Evolutionary conservation across 30 jellyfish, hydroid and myxozoan genomes (phyloP).

Genomic region (Chironex yamaguchii): DNA sequence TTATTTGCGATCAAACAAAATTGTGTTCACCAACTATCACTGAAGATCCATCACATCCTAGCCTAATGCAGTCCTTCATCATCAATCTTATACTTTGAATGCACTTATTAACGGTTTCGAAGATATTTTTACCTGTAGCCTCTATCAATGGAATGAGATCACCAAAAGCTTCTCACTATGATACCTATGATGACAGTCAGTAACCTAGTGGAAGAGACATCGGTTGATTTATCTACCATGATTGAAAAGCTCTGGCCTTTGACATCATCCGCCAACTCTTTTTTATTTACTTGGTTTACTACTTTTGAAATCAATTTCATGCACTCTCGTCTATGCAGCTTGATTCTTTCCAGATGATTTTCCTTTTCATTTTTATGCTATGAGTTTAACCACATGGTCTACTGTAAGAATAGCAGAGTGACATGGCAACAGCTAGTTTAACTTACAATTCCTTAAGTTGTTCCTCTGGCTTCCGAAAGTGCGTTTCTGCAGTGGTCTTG

Average conservation of each 20-base stretch:
- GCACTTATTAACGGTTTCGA: conserved; percentile 23
- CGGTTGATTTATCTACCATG: conserved; percentile 62
- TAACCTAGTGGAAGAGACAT: conserved; percentile 41
- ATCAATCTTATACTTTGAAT: conserved; percentile 9
- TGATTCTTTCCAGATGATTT: conserved; percentile 11
- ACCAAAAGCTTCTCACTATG: conserved; percentile 45
- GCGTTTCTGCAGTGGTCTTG: neutral
- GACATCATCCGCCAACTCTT: conserved; percentile 50
- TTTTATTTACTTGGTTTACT: conserved; percentile 41
- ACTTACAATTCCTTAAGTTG: neutral
- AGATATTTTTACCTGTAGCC: conserved; percentile 58
- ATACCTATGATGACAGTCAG: conserved; percentile 49
- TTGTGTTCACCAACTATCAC: conserved; percentile 76
- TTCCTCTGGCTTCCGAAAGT: neutral
- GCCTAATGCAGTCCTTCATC: conserved; percentile 53
- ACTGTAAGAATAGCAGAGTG: neutral
- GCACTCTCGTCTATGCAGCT: conserved; percentile 66
- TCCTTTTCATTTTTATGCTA: neutral
- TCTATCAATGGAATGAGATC: conserved; percentile 55
- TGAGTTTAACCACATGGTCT: neutral
- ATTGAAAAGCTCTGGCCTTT: conserved; percentile 45
- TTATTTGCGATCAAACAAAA: conserved; percentile 74
- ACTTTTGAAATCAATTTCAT: conserved; percentile 55
- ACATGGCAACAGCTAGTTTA: neutral
- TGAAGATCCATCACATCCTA: conserved; percentile 75